These are phyloP conservation scores for Drosophila bocki DNA, from an alignment of 1,140 invertebrate species.

Conservation along the genomic window DNA sequence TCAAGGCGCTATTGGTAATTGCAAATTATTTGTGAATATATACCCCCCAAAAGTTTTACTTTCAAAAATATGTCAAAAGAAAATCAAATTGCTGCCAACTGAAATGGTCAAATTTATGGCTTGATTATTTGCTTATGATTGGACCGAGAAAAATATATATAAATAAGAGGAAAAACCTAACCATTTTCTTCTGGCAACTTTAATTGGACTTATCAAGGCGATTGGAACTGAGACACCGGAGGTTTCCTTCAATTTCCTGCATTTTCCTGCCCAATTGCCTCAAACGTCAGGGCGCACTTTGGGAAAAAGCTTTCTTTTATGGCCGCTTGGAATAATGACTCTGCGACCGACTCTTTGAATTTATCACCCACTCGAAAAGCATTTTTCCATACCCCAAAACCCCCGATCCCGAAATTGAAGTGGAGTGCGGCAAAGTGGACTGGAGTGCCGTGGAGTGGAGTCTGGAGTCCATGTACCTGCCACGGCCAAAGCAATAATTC, in stretches of 20 bases:
- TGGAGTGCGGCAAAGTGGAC: slow-evolving; percentile 39
- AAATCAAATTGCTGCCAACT: slow-evolving; percentile 59
- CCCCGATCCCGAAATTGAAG: slow-evolving; percentile 10
- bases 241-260: slow-evolving; percentile 48
- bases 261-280: slow-evolving; percentile 52
- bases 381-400: slow-evolving; percentile 60
- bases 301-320: slow-evolving; percentile 78
- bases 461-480: slow-evolving; percentile 81
- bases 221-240: slow-evolving; percentile 46
- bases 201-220: slow-evolving; percentile 80
- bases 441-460: slow-evolving; percentile 48
- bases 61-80: slow-evolving; percentile 64
- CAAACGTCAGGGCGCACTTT: slow-evolving; percentile 47
- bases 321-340: slow-evolving; percentile 70
- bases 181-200: slow-evolving; percentile 67
- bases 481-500: slow-evolving; percentile 83
- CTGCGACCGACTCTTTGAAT: slow-evolving; percentile 69
- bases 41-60: slow-evolving; percentile 54
- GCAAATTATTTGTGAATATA: slow-evolving; percentile 71
- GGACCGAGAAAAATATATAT: slow-evolving; percentile 14
- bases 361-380: slow-evolving; percentile 82
- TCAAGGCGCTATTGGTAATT: slow-evolving; percentile 60
- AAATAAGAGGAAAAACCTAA: slow-evolving; percentile 30
- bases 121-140: slow-evolving; percentile 83
- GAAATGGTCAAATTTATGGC: slow-evolving; percentile 74